These are phyloP conservation scores for Hylyphantes graminicola DNA, from an alignment of 1,140 invertebrate genomes.

Conservation along the genomic window DNA sequence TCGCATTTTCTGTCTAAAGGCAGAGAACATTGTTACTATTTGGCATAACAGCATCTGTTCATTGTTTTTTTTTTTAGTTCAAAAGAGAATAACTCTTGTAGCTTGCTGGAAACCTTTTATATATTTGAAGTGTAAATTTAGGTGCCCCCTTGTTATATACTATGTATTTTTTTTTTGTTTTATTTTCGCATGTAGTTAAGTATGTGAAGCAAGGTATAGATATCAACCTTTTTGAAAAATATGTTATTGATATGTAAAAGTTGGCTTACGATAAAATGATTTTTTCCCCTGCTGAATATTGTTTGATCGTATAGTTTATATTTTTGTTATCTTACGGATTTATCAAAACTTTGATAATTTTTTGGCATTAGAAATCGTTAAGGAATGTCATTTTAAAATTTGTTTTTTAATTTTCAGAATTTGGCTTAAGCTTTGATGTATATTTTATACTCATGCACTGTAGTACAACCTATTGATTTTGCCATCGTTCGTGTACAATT, in stretches of 20 bases:
- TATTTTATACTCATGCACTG: constrained; percentile 28
- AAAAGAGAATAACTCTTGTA: constrained; percentile 39
- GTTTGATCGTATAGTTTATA: too few relatives aligned
- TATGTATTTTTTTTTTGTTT: neutral
- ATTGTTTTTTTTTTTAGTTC: constrained; percentile 21
- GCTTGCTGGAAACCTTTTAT: constrained; percentile 52
- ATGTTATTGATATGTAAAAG: neutral
- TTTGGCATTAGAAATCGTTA: neutral
- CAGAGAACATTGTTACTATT: constrained; percentile 9
- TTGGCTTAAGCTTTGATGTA: neutral
- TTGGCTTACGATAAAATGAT: too few relatives aligned
- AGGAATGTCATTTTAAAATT: too few relatives aligned
- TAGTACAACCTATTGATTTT: neutral
- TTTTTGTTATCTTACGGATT: too few relatives aligned
- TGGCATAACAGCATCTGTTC: constrained; percentile 18
- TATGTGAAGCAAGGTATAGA: neutral
- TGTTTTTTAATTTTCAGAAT: too few relatives aligned
- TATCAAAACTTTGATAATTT: too few relatives aligned
- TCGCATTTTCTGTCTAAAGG: constrained; percentile 42
- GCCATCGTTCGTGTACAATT: neutral
- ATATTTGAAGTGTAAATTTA: constrained; percentile 27
- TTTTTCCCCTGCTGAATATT: too few relatives aligned
- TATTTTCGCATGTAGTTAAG: neutral
- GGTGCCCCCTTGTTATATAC: neutral
- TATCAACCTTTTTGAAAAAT: neutral